Base-by-base conservation (phyloP, 2,888 invertebrate genomes). In the Ophion ventricosus region DNA sequence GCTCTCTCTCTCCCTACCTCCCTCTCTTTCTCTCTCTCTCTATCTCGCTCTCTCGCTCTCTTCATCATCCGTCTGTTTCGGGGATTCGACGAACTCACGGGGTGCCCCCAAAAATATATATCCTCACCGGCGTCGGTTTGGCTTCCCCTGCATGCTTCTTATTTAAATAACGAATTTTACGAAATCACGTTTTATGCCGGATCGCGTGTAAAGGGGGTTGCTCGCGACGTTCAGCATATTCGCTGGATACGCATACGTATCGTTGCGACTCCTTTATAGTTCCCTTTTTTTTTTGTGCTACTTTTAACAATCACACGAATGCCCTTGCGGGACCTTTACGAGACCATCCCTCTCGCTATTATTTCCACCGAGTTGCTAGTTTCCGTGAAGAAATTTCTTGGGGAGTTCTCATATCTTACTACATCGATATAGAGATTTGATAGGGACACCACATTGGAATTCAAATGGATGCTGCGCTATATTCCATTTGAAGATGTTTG, bases 81-180 rank as follows among this genome's bases (percentile, higher is more conserved):
- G 35, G 35, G 79, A 82, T 82, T 85, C 80, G 84, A 67, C 66
- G 67, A 80, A 80, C 76, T 82, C 76, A 80, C 59, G 57, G 82
- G 79, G 84, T 76, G 66, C 74, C 74, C 73, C 66, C 17, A 57
- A 70, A 70, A 78, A 49, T 70, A 63, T 67, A 72, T 64, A 61
- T 63, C 61, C 61, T 59, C 35, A 26, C 64, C n/a, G 72, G 49
- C 80, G 82, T 72, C 83, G n/a, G 74, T 83, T 79, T 73, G 70
- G 43, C 56, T 67, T 73, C 73, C 82, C 76, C 7, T 81, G 59
- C 43, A 14, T 57, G 81, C 74, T 73, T 70, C 89, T 90, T 92
- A 93, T 93, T 93, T 92, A 91, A 93, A 93, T 93, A 93, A 93
- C 93, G 93, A 92, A 93, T 93, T 93, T 93, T 91, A 90, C 87